Conservation (phyloP, 2,888 invertebrate genomes). For the Danaus chrysippus region DNA sequence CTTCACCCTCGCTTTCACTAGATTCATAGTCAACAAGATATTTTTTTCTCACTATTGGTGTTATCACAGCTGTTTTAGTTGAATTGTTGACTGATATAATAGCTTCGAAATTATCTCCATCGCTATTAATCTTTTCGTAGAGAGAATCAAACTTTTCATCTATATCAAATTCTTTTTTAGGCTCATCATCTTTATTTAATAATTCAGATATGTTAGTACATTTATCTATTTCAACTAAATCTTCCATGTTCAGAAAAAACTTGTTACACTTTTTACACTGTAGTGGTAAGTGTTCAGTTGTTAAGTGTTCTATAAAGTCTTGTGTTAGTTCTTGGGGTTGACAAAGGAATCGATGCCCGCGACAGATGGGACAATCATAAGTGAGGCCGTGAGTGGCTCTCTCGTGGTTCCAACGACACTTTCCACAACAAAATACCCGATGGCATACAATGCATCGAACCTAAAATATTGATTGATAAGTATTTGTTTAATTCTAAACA, state of each 20-base stretch:
- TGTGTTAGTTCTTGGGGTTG: constrained; percentile 48
- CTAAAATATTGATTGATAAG: constrained; percentile 42
- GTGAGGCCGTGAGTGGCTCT: constrained; percentile 51
- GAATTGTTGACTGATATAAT: constrained; percentile 53
- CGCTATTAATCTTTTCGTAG: constrained; percentile 51
- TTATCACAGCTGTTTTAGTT: constrained; percentile 65
- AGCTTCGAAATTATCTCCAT: constrained; percentile 53
- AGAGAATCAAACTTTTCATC: constrained; percentile 63
- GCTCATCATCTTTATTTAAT: constrained; percentile 38
- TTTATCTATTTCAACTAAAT: constrained; percentile 54
- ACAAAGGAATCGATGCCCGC: constrained; percentile 58
- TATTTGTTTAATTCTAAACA: not conserved
- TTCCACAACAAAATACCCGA: constrained; percentile 62
- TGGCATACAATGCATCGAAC: constrained; percentile 66
- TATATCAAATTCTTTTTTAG: constrained; percentile 35
- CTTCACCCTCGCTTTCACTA: constrained; percentile 55
- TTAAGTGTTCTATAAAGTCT: constrained; percentile 57
- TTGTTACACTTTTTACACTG: constrained; percentile 64
- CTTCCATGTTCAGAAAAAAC: constrained; percentile 59
- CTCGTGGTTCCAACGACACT: constrained; percentile 70
- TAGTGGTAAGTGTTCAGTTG: constrained; percentile 58
- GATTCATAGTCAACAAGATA: constrained; percentile 66
- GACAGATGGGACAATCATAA: constrained; percentile 68
- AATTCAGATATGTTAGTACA: constrained; percentile 66
- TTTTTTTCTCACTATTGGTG: constrained; percentile 59